phyloP scores from a whole-genome alignment of 2,888 invertebrate genomes.

The Nasonovia ribisnigri region DNA sequence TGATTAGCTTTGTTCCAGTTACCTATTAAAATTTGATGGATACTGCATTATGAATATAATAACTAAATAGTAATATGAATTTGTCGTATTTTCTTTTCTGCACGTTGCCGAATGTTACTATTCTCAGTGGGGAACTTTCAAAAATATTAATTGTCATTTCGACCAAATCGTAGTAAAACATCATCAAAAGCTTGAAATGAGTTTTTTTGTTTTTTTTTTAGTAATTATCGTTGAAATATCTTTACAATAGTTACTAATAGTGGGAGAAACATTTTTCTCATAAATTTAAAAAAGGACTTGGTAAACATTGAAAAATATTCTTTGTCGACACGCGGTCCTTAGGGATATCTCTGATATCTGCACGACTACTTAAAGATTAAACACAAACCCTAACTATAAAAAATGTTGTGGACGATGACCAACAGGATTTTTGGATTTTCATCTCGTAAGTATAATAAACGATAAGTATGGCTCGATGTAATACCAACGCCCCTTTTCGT shows the following conservation, averaged over 20 bases:
- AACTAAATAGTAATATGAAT: not conserved
- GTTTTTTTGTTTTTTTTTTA: not conserved
- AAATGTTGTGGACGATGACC: constrained; percentile 19
- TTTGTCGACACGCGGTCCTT: not conserved
- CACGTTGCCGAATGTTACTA: not conserved
- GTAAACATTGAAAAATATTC: not conserved
- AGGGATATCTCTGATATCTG: not conserved
- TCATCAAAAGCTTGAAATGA: not conserved
- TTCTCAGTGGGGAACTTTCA: not conserved
- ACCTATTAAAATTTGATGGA: not conserved
- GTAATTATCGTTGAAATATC: not conserved
- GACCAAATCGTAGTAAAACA: not conserved
- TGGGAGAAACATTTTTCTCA: not conserved
- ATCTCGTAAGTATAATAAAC: constrained; percentile 45
- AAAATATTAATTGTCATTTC: not conserved
- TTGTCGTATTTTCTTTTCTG: not conserved
- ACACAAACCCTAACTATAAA: constrained; percentile 41
- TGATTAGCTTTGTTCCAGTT: not conserved
- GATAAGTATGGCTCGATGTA: constrained; percentile 8
- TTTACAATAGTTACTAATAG: not conserved
- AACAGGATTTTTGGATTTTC: constrained; percentile 48
- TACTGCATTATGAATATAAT: not conserved
- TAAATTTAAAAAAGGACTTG: not conserved
- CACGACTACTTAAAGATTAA: constrained; percentile 40
- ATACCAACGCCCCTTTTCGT: not conserved